These are phyloP conservation scores for Dioctria rufipes DNA, from an alignment of 2,888 invertebrate species.

Conservation along the genomic window DNA sequence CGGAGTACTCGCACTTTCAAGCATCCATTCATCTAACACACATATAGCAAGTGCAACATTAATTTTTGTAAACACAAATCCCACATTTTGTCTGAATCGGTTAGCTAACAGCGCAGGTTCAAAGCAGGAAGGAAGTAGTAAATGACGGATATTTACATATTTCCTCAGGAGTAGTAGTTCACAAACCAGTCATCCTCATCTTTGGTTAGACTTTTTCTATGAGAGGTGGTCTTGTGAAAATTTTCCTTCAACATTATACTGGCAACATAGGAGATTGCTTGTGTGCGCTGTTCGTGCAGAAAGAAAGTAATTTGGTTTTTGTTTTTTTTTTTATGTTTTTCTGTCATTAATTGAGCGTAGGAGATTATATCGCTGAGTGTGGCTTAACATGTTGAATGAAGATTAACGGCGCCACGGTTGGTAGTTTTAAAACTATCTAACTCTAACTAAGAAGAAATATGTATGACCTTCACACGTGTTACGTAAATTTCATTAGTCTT, in stretches of 20 bases:
- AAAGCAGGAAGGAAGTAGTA: not conserved
- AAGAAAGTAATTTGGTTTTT: not conserved
- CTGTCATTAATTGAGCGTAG: conserved; percentile 9
- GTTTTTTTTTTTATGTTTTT: not conserved
- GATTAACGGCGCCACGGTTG: not conserved
- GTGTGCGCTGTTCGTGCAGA: not conserved
- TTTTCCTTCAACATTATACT: not conserved
- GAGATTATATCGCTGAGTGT: not conserved
- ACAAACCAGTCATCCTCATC: not conserved
- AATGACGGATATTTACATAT: not conserved
- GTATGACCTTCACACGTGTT: conserved; percentile 1
- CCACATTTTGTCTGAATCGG: too few relatives aligned
- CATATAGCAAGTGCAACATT: too few relatives aligned
- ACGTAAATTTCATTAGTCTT: not conserved
- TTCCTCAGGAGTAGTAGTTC: not conserved
- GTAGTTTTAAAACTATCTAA: too few relatives aligned
- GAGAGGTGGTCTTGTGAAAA: not conserved
- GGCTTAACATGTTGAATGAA: not conserved
- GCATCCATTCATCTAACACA: too few relatives aligned
- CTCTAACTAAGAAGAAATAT: not conserved
- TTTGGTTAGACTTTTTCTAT: not conserved
- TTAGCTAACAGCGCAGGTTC: not conserved
- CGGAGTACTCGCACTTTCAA: too few relatives aligned
- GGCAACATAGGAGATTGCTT: not conserved
- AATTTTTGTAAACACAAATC: too few relatives aligned